Evolutionary conservation across 2,797 vertebrate genomes (phyloP).

Genomic region (Sebastes goodei): DNA sequence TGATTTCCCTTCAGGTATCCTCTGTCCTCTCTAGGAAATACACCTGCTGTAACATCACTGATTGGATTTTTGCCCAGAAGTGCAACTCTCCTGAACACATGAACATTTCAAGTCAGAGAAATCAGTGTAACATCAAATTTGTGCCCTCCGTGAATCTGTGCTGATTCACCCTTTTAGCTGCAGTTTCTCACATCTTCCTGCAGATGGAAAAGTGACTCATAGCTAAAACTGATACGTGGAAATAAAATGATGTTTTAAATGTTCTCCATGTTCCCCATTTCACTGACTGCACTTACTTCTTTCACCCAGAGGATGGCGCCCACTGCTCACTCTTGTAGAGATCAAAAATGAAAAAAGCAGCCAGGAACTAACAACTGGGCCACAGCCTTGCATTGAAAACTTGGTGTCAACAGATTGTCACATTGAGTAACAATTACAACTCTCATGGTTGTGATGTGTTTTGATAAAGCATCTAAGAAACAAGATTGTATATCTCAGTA

Average conservation of each 20-base stretch:
- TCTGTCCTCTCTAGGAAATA: not conserved
- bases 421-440: not conserved
- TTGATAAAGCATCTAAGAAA: not conserved
- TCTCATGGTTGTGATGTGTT: not conserved
- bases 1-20: not conserved
- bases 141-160: not conserved
- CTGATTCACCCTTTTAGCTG: not conserved
- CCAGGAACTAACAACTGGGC: not conserved
- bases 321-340: not conserved
- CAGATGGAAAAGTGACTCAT: not conserved
- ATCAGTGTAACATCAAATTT: not conserved
- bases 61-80: not conserved
- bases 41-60: not conserved
- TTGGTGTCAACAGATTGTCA: not conserved
- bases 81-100: not conserved
- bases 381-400: not conserved
- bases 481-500: not conserved
- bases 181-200: not conserved
- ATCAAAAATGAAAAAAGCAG: not conserved
- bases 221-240: not conserved
- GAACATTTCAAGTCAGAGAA: not conserved
- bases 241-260: not conserved
- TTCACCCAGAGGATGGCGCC: slow-evolving; percentile 53
- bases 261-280: not conserved
- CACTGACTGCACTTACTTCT: slow-evolving; percentile 16